Evolutionary conservation across 2,888 invertebrate genomes (phyloP), one percentile per base, ranked within the genome.

Genomic region (Acronicta leporina): DNA sequence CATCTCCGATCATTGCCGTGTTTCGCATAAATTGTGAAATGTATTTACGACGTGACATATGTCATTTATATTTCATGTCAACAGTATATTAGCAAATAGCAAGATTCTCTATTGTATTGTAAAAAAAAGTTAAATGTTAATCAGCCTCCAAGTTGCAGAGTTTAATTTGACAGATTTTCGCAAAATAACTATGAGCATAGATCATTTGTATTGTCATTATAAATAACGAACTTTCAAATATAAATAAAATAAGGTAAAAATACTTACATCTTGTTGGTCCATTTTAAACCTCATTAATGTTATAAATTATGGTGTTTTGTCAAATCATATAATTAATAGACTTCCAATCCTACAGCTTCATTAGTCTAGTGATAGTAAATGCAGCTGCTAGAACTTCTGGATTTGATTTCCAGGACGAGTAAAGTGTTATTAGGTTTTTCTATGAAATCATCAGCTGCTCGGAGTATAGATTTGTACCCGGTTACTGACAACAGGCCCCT

Each of bases 271-370:
- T 14, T 9, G n/a, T 10, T 33, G 10, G n/a, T 16, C 11, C 25
- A 51, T 44, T 62, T 59, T 69, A 62, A 52, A 8, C 4, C 40
- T 55, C 49, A 53, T 75, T 60, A 60, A 45, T 55, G 45, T 60
- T 10, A 45, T 52, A 38, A 75, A 75, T 46, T 15, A 43, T 20
- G 20, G 40, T 15, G 8, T 50, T 73, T 45, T 58, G 54, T 57
- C 54, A 66, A 57, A 43, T n/a, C n/a, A n/a, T n/a, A n/a, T n/a
- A n/a, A n/a, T n/a, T n/a, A n/a, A n/a, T n/a, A n/a, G n/a, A n/a
- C n/a, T n/a, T n/a, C n/a, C n/a, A n/a, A n/a, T n/a, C n/a, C n/a
- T n/a, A n/a, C n/a, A n/a, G n/a, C n/a, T n/a, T n/a, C n/a, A n/a
- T n/a, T n/a, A n/a, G n/a, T n/a, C n/a, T n/a, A n/a, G n/a, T n/a